Evolutionary conservation across 2,888 invertebrate genomes (phyloP), one percentile per base, ranked within the genome.

Genomic region (Trachelus tabidus): DNA sequence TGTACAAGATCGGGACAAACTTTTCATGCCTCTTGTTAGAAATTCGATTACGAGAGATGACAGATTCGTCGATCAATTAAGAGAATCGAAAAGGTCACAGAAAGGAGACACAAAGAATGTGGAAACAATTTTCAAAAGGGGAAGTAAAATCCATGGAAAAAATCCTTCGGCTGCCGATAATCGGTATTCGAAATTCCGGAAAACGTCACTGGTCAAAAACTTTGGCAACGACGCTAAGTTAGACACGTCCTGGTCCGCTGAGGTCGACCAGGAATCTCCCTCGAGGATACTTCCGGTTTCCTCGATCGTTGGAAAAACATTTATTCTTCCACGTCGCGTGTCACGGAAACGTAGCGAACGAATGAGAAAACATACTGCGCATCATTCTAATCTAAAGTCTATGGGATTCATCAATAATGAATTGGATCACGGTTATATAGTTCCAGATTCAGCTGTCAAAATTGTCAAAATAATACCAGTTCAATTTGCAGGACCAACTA

Each of bases 381-480:
- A 56, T 23, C 9, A 23, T 56, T 9, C 56, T 9, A 23, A 23
- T 23, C 6, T 9, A 56, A 56, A 56, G 9, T 23, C 23, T 0
- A 23, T 2, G 9, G 56, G 56, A 9, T 23, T 56, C 9, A 3
- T 56, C 56, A 56, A 56, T 23, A 56, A 56, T 23, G 56, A 56
- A 40, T 40, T 40, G 23, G 23, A 56, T 23, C 23, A 11, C 15
- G 9, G 9, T 56, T 23, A 23, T 9, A 23, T 56, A 23, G 56
- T 56, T 9, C 56, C 2, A 56, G 56, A 2, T 56, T 56, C 56
- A 9, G 9, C 9, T 56, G 75, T 82, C 23, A 37, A 75, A 78
- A 56, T 81, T 31, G 74, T 83, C 23, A 80, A 80, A 35, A 77
- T 82, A 33, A 79, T 83, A 75, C 12, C 68, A 30, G 56, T 56